Base-by-base conservation (phyloP, 1,140 invertebrate genomes). In the Saxidomus purpurata region DNA sequence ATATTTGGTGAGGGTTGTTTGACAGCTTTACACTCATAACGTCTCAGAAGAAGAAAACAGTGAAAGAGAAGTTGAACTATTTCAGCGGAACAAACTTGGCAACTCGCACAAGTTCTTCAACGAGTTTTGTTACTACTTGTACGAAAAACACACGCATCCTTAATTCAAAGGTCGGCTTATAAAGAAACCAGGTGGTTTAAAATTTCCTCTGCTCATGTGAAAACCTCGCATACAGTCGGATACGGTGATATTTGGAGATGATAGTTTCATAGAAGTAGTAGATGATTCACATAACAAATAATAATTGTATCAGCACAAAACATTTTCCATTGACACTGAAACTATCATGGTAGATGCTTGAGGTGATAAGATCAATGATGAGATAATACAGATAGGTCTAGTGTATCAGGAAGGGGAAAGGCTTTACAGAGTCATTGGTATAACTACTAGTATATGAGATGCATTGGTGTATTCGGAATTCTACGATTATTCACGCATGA, bases 311-410 rank as follows among this genome's bases (percentile, higher is more conserved):
- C 31, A 34, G 13, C 67, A 69, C 67, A 69, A 69, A 19, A 69
- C 67, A 31, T 22, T 69, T 13, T 69, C 67, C 13, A 8, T 69
- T 69, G 67, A 69, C 19, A 69, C 31, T 31, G 67, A 69, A 69
- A 28, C 67, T 11, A 38, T 69, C 13, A 36, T 69, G 67, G 36
- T 69, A 8, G 67, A 69, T 38, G 67, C 28, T 17, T 8, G n/a
- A 36, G 15, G 31, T 15, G 36, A 69, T 36, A 69, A 69, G 67
- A 69, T 69, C 28, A 19, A 36, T 11, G 67, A 69, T 19, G 9
- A 69, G 36, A 69, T 69, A 11, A 69, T 69, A 36, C 67, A 69
- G 31, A 69, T 69, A 4, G 31, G 67, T 69, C 31, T 69, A 13
- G 36, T 69, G 9, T 69, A 36, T 38, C 67, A 69, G n/a, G 67